phyloP scores from a whole-genome alignment of 2,113 vertebrate genomes.

The Riparia riparia region DNA sequence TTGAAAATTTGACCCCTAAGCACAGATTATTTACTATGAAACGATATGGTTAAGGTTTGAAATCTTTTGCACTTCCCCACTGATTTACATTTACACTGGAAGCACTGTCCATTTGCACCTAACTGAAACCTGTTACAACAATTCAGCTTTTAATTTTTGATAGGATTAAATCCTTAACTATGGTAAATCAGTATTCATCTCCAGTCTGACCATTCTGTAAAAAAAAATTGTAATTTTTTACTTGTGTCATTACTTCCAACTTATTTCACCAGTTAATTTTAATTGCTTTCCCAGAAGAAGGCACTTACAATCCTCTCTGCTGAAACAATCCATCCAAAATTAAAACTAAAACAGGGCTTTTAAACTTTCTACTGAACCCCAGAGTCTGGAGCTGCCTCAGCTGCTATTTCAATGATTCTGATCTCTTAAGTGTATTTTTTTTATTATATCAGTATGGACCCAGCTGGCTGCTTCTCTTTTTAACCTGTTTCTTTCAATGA shows the following conservation, averaged over 20 bases:
- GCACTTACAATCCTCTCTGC: neutral
- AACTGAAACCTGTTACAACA: neutral
- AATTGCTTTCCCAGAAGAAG: slow-evolving; percentile 5
- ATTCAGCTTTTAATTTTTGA: neutral
- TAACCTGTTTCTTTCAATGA: slow-evolving; percentile 7
- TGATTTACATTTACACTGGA: neutral
- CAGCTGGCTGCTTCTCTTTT: neutral
- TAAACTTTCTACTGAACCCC: neutral
- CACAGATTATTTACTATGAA: neutral
- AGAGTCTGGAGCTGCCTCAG: neutral
- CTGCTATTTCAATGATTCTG: slow-evolving; percentile 2
- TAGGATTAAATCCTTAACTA: neutral
- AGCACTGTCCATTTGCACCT: neutral
- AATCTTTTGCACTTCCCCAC: neutral
- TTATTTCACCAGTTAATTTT: slow-evolving; percentile 37
- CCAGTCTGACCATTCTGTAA: neutral
- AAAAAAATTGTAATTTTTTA: neutral
- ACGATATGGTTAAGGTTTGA: neutral
- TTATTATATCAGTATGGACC: neutral
- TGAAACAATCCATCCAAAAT: slow-evolving; percentile 2
- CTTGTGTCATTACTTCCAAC: neutral
- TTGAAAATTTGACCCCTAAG: neutral
- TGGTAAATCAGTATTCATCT: neutral
- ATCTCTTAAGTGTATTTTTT: slow-evolving; percentile 14
- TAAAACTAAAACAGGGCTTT: neutral